Evolutionary conservation across 2,113 vertebrate species (phyloP).

Genomic region (Gasterosteus aculeatus): DNA sequence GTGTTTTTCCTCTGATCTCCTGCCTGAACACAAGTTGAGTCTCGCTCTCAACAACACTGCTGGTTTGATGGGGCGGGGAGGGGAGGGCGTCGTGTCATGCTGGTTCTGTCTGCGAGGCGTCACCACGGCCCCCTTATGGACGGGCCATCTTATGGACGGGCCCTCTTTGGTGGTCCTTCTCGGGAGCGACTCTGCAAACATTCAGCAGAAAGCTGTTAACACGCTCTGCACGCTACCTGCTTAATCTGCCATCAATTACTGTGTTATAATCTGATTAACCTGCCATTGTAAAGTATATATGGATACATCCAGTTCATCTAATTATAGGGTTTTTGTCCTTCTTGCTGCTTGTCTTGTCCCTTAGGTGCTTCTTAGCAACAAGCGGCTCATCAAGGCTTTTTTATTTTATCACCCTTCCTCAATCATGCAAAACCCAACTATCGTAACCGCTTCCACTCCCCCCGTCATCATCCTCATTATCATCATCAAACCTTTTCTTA

Average conservation of each 20-base stretch:
- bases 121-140: no score
- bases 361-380: slow-evolving; percentile 66
- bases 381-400: slow-evolving; percentile 40
- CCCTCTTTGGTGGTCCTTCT: no score
- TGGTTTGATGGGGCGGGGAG: not conserved
- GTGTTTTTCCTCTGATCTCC: not conserved
- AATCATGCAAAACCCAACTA: slow-evolving; percentile 54
- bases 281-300: not conserved
- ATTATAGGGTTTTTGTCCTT: not conserved
- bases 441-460: slow-evolving; percentile 13
- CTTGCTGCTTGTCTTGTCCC: not conserved
- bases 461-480: slow-evolving; percentile 55
- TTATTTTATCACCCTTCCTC: slow-evolving; percentile 41
- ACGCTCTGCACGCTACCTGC: not conserved
- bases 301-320: not conserved
- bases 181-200: no score
- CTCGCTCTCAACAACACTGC: not conserved
- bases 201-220: not conserved
- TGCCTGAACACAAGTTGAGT: not conserved
- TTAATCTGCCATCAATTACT: not conserved
- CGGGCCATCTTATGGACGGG: no score
- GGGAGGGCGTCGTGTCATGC: no score
- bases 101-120: not conserved
- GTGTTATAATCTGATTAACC: not conserved
- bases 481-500: slow-evolving; percentile 48